Percentiles rank a stretch among this genome's conserved stretches.
phyloP scores from a whole-genome alignment of 1,140 invertebrate species.

The Phortica variegata region DNA sequence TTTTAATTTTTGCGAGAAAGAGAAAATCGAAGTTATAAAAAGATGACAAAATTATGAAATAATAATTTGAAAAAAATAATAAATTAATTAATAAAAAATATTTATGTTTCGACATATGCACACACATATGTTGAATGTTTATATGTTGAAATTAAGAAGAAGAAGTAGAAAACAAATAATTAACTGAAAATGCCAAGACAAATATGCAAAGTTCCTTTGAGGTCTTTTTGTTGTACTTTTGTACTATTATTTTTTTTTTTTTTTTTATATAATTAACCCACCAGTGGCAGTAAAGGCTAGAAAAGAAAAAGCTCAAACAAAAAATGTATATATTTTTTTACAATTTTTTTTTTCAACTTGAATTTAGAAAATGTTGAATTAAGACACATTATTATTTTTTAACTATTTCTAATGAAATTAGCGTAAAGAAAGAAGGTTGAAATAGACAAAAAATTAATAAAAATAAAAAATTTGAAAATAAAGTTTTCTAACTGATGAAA shows the following conservation, averaged over 20 bases:
- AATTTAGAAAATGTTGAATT: too few species aligned
- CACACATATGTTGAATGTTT: too few species aligned
- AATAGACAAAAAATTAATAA: conserved; percentile 14
- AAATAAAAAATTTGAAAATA: conserved; percentile 9
- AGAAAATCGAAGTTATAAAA: conserved; percentile 21
- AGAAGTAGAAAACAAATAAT: too few species aligned
- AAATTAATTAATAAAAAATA: too few species aligned
- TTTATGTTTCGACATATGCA: too few species aligned
- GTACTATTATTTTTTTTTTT: conserved; percentile 11
- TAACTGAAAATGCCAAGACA: too few species aligned
- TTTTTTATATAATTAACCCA: conserved; percentile 16
- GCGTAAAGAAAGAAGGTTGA: too few species aligned
- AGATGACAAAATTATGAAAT: conserved; percentile 16
- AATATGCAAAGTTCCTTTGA: too few species aligned
- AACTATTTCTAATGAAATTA: too few species aligned
- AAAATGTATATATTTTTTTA: conserved; percentile 30
- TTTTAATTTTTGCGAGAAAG: conserved; percentile 29
- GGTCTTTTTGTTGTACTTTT: conserved; percentile 13
- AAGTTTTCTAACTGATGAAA: conserved; percentile 18
- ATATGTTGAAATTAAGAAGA: too few species aligned
- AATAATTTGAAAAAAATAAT: too few species aligned
- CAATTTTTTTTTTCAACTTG: conserved; percentile 11
- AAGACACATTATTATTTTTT: too few species aligned
- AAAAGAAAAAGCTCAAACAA: conserved; percentile 57
- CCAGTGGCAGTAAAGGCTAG: conserved; percentile 36